phyloP scores from a whole-genome alignment of 2,797 vertebrate species.

The Cynodonichthys magdalenae region DNA sequence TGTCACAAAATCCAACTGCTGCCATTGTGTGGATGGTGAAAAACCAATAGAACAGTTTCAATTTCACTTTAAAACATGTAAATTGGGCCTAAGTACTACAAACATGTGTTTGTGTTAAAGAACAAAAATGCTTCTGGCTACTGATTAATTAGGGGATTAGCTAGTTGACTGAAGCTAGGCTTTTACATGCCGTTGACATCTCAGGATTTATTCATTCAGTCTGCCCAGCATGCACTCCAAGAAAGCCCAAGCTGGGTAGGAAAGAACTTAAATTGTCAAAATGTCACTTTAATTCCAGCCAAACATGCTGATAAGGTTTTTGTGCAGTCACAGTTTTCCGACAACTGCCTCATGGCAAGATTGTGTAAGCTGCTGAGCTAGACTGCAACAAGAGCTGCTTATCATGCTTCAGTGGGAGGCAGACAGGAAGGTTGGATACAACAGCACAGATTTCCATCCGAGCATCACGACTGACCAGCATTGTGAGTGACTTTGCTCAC shows the following conservation, averaged over 20 bases:
- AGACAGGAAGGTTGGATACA: conserved; percentile 42
- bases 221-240: conserved; percentile 39
- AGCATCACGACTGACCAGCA: conserved; percentile 49
- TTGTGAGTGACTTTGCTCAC: conserved; percentile 30
- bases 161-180: conserved; percentile 56
- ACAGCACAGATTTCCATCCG: conserved; percentile 58
- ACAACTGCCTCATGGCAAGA: conserved; percentile 52
- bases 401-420: conserved; percentile 59
- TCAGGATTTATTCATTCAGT: conserved; percentile 55
- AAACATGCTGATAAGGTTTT: conserved; percentile 66
- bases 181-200: conserved; percentile 62
- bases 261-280: conserved; percentile 62
- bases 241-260: conserved; percentile 30
- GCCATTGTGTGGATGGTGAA: no score
- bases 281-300: conserved; percentile 63
- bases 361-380: conserved; percentile 65
- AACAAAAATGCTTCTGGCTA: conserved; percentile 30
- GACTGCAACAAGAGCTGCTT: conserved; percentile 64
- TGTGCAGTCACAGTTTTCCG: conserved; percentile 53
- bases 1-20: no score
- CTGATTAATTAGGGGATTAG: conserved; percentile 65
- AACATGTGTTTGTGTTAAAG: conserved; percentile 15
- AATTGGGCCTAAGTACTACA: no score
- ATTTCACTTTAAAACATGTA: no score
- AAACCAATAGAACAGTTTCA: no score